phyloP scores from a whole-genome alignment of 2,113 vertebrate genomes.

The zebrafish (Danio rerio) region GRCz12tu NC_133178.1:19132001-19132500 shows the following conservation, averaged over 20 bases:
- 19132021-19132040: neutral
- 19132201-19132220: constrained; percentile 9
- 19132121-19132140: constrained; percentile 21
- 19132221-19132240: constrained; percentile 15
- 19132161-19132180: neutral
- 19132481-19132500: constrained; percentile 25
- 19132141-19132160: constrained; percentile 8
- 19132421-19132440: constrained; percentile 24
- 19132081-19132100: neutral
- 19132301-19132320: neutral
- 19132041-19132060: constrained; percentile 23
- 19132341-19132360: constrained; percentile 27
- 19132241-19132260: constrained; percentile 14
- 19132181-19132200: neutral
- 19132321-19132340: constrained; percentile 18
- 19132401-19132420: constrained; percentile 43
- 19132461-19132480: constrained; percentile 58
- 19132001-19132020: neutral
- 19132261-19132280: constrained; percentile 35
- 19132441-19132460: constrained; percentile 34
- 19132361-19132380: constrained; percentile 5
- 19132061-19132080: constrained; percentile 1
- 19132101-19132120: constrained; percentile 8
- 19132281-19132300: constrained; percentile 16
- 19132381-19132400: constrained; percentile 44